Base-by-base conservation (phyloP, 2,113 vertebrate genomes). In the Polyodon spathula region DNA sequence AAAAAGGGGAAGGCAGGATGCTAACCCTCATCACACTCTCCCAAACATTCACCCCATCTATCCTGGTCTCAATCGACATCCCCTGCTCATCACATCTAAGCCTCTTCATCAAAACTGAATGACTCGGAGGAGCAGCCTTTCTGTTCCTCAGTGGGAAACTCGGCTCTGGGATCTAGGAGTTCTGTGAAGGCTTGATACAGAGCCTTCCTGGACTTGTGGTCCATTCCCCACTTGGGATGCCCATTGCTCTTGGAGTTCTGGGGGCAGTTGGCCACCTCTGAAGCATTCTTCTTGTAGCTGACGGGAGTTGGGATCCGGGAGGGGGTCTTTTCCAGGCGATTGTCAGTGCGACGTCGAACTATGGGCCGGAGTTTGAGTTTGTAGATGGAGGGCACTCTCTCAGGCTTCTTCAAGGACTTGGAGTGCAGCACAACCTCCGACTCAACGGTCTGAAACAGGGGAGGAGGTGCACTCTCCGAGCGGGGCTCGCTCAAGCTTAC, bases 231-330 rank as follows among this genome's bases (percentile, higher is more conserved):
- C 70, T 54, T 76, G 76, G 14, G 82, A 84, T 48, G 53, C 5
- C 53, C 61, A 15, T 63, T 63, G 12, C 17, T 41, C 55, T 9
- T 42, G 61, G 41, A 27, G 14, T 6, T 54, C 16, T 37, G 81
- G 83, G 40, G 74, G 56, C 0, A 84, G 75, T 0, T 81, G 80
- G 6, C 78, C 83, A 68, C 54, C 4, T 64, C 66, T 54, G 68
- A 43, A 61, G 79, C 74, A n/a, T 71, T 69, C 6, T 85, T 80
- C 70, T 71, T 78, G 64, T 77, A 88, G 59, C 83, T 86, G 66
- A 89, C 77, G 0, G 92, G 94, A 0, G 94, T 95, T 54, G 95
- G 95, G 61, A 98, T 97, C 5, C 90, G 88, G 0, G 95, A 95
- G 0, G 93, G 94, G 46, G 86, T 77, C 71, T 84, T 84, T 56